Evolutionary conservation across 2,113 vertebrate genomes (phyloP), one percentile per base, ranked within the genome.

Genomic region (Notothenia coriiceps): DNA sequence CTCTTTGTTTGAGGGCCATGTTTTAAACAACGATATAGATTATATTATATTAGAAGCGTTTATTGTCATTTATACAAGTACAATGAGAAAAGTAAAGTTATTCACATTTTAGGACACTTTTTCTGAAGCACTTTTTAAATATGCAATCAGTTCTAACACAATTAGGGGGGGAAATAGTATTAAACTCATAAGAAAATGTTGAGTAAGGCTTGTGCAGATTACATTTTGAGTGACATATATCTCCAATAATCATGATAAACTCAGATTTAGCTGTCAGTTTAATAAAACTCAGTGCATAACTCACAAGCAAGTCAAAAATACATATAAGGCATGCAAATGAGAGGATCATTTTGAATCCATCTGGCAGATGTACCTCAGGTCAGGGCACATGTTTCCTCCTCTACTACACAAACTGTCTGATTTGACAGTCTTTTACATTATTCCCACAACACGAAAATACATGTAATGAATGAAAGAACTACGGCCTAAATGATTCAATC

Each of bases 381-480:
- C 35, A 40, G 6, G 35, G 35, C 35, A 40, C 35, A 29, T 29
- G 35, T 40, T 40, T 40, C 35, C 35, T 7, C 35, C 35, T 40
- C 35, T 6, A 7, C 35, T 40, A 7, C 35, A 40, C 35, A 40
- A 6, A 6, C 35, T 40, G 35, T 40, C 35, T 40, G 5, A 40
- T 40, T 6, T 40, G 35, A 40, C 35, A 40, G 35, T 40, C 35
- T 40, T 29, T 40, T 40, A 40, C 35, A 40, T 40, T 40, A 40
- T 40, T 40, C 35, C 35, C 35, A 40, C 6, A 40, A 5, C 40
- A 56, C 25, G 1, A 44, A 77, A 47, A 74, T 17, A 15, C 22
- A 17, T 46, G 5, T 10, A 64, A 46, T 66, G 35, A 73, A 83
- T 63, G 66, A 79, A 61, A 57, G 15, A 44, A 61, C 73, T 20